Evolutionary conservation across 2,113 vertebrate genomes (phyloP), one percentile per base, ranked within the genome.

Genomic region (Pelecanus crispus): DNA sequence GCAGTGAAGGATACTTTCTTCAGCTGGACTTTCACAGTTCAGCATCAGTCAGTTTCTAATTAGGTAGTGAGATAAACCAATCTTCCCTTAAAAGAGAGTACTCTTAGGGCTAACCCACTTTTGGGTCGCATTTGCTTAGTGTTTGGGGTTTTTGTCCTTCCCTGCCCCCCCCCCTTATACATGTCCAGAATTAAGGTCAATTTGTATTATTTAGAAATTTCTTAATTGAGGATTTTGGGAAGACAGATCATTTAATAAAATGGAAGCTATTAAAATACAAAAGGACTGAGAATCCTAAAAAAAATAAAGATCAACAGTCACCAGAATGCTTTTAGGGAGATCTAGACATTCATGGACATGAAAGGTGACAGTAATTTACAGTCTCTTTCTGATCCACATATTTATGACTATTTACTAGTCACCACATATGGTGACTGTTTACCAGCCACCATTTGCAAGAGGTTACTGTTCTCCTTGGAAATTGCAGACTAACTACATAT

Each of bases 91-190:
- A 72, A 86, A 68, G 29, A 62, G 4, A 77, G 13, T 14, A 47
- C 6, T 29, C 5, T 18, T 59, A 72, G 16, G 40, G 8, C 11
- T 58, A 55, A 22, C 5, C 2, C 3, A 31, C 3, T 68, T 81
- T 36, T 47, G 40, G 6, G 26, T 68, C 22, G 1, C 7, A 38
- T 86, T 84, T 89, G 16, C 10, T 53, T 71, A 42, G 13, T 61
- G 14, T 3, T 24, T 85, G 34, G 26, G 3, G 0, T 6, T 55
- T 77, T 47, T 55, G 11, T 5, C 7, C 25, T 7, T 40, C 40
- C 40, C 40, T 12, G 40, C 40, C 40, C 40, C 40, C 40, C 40
- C 40, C 40, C 40, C 2, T 55, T 45, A 17, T n/a, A 21, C 11
- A 9, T 29, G 8, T 63, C 22, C 11, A 72, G 4, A 59, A 38